phyloP scores from a whole-genome alignment of 2,888 invertebrate genomes.

The Cerastis rubricosa region DNA sequence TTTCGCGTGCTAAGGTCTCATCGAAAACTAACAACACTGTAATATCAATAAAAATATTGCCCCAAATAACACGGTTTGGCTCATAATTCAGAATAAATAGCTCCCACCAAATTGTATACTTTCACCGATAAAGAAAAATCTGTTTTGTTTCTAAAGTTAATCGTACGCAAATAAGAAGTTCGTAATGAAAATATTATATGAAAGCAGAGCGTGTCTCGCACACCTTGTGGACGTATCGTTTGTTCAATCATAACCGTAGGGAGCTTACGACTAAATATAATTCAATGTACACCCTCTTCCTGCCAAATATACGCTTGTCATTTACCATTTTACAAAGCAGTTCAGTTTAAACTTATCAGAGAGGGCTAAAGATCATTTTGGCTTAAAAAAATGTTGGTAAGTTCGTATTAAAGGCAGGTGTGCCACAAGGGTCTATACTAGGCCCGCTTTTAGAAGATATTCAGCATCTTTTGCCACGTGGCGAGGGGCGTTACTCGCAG shows the following conservation, averaged over 20 bases:
- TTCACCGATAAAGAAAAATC: slow-evolving; percentile 41
- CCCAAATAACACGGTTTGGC: slow-evolving; percentile 60
- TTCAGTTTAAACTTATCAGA: slow-evolving; percentile 66
- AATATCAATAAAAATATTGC: slow-evolving; percentile 65
- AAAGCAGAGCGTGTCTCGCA: slow-evolving; percentile 79
- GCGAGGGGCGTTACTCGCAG: slow-evolving; percentile 84
- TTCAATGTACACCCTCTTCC: slow-evolving; percentile 90
- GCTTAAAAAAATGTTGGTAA: slow-evolving; percentile 37
- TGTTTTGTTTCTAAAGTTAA: slow-evolving; percentile 37
- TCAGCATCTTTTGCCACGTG: slow-evolving; percentile 88
- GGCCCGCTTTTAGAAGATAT: slow-evolving; percentile 88
- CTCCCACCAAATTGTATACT: slow-evolving; percentile 54
- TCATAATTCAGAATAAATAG: slow-evolving; percentile 57
- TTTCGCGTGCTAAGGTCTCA: slow-evolving; percentile 63
- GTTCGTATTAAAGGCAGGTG: slow-evolving; percentile 83
- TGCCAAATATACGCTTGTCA: slow-evolving; percentile 86
- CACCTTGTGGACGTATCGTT: slow-evolving; percentile 89
- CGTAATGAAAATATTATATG: slow-evolving; percentile 74
- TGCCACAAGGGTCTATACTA: slow-evolving; percentile 85
- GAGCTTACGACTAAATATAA: slow-evolving; percentile 90
- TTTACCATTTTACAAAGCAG: slow-evolving; percentile 72
- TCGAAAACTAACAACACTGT: slow-evolving; percentile 54
- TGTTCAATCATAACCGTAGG: slow-evolving; percentile 87
- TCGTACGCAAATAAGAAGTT: slow-evolving; percentile 66
- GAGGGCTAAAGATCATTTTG: slow-evolving; percentile 71